phyloP scores from a whole-genome alignment of 2,113 vertebrate species.

The Podarcis muralis region DNA sequence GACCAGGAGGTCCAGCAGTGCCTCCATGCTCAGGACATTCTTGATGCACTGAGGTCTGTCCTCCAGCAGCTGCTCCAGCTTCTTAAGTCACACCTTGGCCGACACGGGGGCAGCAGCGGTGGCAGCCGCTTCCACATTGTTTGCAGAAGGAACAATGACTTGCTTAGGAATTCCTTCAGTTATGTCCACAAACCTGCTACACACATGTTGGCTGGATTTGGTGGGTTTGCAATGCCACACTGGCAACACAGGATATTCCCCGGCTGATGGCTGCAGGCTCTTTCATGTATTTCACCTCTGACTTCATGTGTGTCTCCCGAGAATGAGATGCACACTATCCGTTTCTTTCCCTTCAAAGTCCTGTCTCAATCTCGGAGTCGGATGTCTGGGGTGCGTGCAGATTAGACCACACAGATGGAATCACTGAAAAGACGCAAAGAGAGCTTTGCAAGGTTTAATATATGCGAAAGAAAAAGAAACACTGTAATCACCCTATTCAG shows the following conservation, averaged over 20 bases:
- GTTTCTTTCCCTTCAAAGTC: too few relatives aligned
- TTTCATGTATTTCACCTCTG: conserved; percentile 86
- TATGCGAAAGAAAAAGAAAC: too few relatives aligned
- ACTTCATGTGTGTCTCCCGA: not conserved
- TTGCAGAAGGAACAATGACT: conserved; percentile 92
- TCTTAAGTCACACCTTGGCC: conserved; percentile 92
- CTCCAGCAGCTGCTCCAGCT: conserved; percentile 92
- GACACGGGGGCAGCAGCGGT: conserved; percentile 79
- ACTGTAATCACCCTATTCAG: too few relatives aligned
- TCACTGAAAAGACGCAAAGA: too few relatives aligned
- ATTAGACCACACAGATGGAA: too few relatives aligned
- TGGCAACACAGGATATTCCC: conserved; percentile 93
- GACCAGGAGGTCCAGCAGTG: conserved; percentile 91
- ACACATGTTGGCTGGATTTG: conserved; percentile 97
- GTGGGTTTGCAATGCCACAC: conserved; percentile 89
- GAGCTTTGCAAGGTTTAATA: too few relatives aligned
- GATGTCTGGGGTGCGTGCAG: too few relatives aligned
- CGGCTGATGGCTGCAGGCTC: conserved; percentile 73
- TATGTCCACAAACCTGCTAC: conserved; percentile 96
- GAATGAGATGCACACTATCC: not conserved
- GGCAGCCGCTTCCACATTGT: conserved; percentile 86
- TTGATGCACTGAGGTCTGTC: conserved; percentile 81
- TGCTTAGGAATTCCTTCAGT: conserved; percentile 98
- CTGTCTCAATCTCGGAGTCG: too few relatives aligned
- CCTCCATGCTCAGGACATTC: conserved; percentile 88